Evolutionary conservation across 2,113 vertebrate species (phyloP), one percentile per base, ranked within the genome.

Genomic region (Henicopernis longicauda): DNA sequence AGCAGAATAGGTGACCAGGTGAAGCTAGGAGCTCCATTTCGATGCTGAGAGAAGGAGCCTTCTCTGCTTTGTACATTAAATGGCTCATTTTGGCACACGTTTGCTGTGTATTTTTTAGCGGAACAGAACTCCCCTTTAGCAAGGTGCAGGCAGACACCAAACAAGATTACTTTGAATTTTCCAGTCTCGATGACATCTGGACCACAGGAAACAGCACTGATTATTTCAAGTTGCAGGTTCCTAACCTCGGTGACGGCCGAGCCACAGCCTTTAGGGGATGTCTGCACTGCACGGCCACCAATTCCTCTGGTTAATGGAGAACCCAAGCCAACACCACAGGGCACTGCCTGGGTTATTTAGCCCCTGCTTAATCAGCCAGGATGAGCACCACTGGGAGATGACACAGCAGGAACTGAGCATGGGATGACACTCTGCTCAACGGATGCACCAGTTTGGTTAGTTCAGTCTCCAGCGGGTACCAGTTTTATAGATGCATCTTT

Each of bases 161-260:
- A 95, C 26, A 10, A 66, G 71, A 86, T 90, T 20, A 42, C 26
- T 47, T 7, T 17, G 67, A 42, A 38, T 80, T 73, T 94, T 36
- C 62, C 78, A 16, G 66, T 18, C 74, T 90, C 7, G 0, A 0
- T 40, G 32, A 52, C 73, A 89, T 45, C 73, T 36, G 9, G 67
- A 49, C 6, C 71, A 27, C 74, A 44, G 58, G 71, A 79, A 72
- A 90, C 0, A 0, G 40, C 29, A 9, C 47, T 5, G 40, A 29
- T 66, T 16, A 54, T 49, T 94, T 52, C 40, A 23, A 20, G 34
- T 26, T 5, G 3, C 4, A 1, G 23, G 65, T 45, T 89, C 47
- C 77, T 52, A n/a, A 82, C 55, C 49, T 38, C 1, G 0, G 55
- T 2, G 38, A n/a, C 0, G 0, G 44, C 55, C 0, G 0, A 91